phyloP scores from a whole-genome alignment of 2,888 invertebrate species.

The Nephrocerus scutellatus region DNA sequence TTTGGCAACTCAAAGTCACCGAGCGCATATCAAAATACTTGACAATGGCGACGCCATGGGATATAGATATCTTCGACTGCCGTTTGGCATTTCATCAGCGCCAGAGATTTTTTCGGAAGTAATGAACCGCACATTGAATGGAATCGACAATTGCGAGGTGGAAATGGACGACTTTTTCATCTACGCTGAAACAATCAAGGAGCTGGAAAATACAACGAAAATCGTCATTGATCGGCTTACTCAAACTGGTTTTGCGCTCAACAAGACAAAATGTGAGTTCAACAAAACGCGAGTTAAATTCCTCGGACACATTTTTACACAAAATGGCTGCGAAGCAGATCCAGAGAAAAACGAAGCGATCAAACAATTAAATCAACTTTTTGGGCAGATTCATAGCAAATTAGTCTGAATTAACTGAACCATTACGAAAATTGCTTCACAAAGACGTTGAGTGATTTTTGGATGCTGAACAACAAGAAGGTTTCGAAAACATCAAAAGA shows the following conservation, averaged over 20 bases:
- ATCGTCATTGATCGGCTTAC: conserved; percentile 18
- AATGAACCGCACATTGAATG: no score
- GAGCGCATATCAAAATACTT: no score
- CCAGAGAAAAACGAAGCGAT: conserved; percentile 11
- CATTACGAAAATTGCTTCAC: conserved; percentile 10
- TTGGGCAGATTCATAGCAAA: conserved; percentile 14
- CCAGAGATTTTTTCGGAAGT: no score
- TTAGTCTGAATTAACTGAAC: conserved; percentile 11
- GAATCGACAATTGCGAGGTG: no score
- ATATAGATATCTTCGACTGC: conserved; percentile 13
- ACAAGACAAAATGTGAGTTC: conserved; percentile 26
- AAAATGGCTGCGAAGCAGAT: conserved; percentile 10
- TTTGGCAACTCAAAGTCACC: no score
- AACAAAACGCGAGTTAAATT: no score
- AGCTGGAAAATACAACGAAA: conserved; percentile 18
- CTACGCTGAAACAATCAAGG: conserved; percentile 18
- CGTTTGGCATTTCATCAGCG: conserved; percentile 11
- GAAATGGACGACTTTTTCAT: no score
- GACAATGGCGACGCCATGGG: no score
- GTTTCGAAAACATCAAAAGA: no score
- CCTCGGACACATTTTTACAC: conserved; percentile 10
- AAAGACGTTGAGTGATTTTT: no score
- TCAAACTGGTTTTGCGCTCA: conserved; percentile 23
- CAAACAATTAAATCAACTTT: conserved; percentile 6
- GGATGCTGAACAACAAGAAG: no score